A percentile compares a stretch with the other conserved stretches of the same genome.
These are phyloP conservation scores for Amphiduros pacificus DNA, from an alignment of 2,888 invertebrate genomes.

Conservation along the genomic window DNA sequence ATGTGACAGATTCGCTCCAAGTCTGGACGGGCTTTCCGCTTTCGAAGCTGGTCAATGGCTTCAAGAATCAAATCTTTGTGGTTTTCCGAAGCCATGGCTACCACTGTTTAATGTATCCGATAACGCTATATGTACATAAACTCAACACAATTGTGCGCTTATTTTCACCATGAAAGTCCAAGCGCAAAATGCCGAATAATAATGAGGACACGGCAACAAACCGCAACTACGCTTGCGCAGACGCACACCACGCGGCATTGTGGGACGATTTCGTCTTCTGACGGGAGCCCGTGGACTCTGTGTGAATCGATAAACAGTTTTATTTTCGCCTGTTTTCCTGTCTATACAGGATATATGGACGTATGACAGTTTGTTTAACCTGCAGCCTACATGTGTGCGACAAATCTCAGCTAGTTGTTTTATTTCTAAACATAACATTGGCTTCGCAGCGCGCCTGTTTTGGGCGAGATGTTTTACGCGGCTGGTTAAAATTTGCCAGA, in stretches of 20 bases:
- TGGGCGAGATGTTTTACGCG: too few relatives aligned
- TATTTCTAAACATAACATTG: too few relatives aligned
- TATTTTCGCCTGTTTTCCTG: too few relatives aligned
- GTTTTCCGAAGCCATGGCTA: slow-evolving; percentile 36
- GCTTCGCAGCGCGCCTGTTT: too few relatives aligned
- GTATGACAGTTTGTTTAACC: too few relatives aligned
- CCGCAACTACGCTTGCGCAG: slow-evolving; percentile 35
- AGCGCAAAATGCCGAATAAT: slow-evolving; percentile 18
- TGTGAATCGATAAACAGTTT: too few relatives aligned
- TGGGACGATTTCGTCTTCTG: slow-evolving; percentile 28
- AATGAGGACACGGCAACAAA: slow-evolving; percentile 28
- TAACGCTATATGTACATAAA: not conserved
- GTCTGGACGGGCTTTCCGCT: slow-evolving; percentile 83
- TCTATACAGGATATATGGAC: too few relatives aligned
- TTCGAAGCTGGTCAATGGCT: slow-evolving; percentile 81
- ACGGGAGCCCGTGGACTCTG: too few relatives aligned
- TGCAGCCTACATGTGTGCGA: too few relatives aligned
- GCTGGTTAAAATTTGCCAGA: too few relatives aligned
- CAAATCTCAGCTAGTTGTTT: too few relatives aligned
- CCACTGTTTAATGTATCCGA: not conserved
- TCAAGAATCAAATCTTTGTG: slow-evolving; percentile 75
- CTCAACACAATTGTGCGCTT: not conserved
- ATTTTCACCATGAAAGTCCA: slow-evolving; percentile 13
- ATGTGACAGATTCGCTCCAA: slow-evolving; percentile 81
- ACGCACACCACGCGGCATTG: slow-evolving; percentile 35